Evolutionary conservation across 2,797 vertebrate genomes (phyloP), one percentile per base, ranked within the genome.

Genomic region (Poecilia wingei): DNA sequence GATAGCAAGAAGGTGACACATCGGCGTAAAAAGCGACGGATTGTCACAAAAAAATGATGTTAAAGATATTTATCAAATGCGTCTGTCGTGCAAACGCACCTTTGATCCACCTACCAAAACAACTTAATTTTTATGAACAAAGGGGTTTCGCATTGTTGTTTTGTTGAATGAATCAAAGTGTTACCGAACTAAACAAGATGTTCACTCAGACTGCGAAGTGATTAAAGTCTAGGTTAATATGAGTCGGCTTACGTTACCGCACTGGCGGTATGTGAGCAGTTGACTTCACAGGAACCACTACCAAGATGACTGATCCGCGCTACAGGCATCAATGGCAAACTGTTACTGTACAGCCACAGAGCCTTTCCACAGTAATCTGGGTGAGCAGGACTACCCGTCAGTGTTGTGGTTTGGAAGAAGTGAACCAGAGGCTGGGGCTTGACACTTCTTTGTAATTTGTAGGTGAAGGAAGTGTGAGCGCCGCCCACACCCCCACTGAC

Each of bases 111-210:
- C 84, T 76, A 71, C 71, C 2, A 46, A 79, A 79, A 53, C 45
- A 3, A 75, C 85, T 88, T 81, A 81, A 78, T 78, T 49, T 84
- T 78, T 53, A 80, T 79, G 78, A 61, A 71, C 69, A 31, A 72
- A 90, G 74, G 61, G 74, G 89, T 93, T 93, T 90, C 89, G 80
- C 80, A 84, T 88, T 88, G 75, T 83, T 85, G 75, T 84, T 85
- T 88, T 92, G 80, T 71, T 93, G 91, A 95, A 95, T 95, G 92
- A 95, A 94, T 94, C 92, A 95, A 95, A 94, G 94, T 87, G 84
- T 85, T 75, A 84, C 80, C 13, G 83, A 85, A 73, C 82, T 85
- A 79, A 91, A 89, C 73, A 87, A 85, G 81, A 87, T 1, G 51
- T 76, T 57, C 61, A 83, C 82, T 86, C 86, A 87, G 45, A 84